Percentiles rank a stretch among this genome's conserved stretches.
These are phyloP conservation scores for Engystomops pustulosus DNA, from an alignment of 2,113 vertebrate genomes.

Conservation along the genomic window DNA sequence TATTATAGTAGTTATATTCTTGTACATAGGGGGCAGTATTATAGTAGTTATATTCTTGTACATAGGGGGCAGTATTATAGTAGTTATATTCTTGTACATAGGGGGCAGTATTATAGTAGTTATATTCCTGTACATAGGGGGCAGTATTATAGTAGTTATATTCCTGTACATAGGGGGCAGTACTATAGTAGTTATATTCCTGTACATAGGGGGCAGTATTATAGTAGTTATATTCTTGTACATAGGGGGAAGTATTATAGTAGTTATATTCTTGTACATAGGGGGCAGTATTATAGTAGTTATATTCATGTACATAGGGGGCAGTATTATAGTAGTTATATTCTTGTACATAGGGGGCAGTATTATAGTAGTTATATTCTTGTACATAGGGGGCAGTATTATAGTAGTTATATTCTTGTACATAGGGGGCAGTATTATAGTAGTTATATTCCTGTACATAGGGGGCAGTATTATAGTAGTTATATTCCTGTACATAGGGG, in stretches of 20 bases:
- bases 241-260: background rate
- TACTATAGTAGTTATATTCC: background rate
- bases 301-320: background rate
- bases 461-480: background rate
- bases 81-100: constrained; percentile 8
- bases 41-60: constrained; percentile 13
- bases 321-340: constrained; percentile 7
- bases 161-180: background rate
- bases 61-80: background rate
- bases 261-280: constrained; percentile 3
- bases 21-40: background rate
- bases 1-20: constrained; percentile 11
- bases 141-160: constrained; percentile 13
- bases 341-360: no score
- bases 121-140: background rate
- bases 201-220: background rate
- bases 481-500: background rate
- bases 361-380: constrained; percentile 12
- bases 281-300: constrained; percentile 4
- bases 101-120: constrained; percentile 4
- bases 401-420: constrained; percentile 4
- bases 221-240: constrained; percentile 13
- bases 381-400: constrained; percentile 1
- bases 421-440: constrained; percentile 2
- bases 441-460: constrained; percentile 10